Evolutionary conservation across 2,113 vertebrate genomes (phyloP).

Genomic region (Callospermophilus lateralis): DNA sequence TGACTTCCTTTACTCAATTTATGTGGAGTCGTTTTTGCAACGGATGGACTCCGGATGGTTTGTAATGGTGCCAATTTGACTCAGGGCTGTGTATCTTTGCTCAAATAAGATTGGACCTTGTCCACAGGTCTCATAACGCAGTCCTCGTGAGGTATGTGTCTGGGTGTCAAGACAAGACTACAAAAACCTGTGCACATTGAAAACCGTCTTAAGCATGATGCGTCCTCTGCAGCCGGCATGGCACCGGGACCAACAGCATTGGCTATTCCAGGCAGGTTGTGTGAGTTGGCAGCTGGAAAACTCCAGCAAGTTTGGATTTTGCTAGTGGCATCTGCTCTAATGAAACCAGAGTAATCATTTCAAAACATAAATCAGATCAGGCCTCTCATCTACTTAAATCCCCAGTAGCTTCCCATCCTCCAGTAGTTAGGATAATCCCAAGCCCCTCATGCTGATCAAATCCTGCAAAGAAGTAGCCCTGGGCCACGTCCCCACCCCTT

Average conservation of each 20-base stretch:
- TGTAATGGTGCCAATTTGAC: conserved; percentile 2
- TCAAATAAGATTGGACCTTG: background rate
- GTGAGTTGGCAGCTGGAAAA: conserved; percentile 31
- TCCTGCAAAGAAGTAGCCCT: background rate
- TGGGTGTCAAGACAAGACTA: background rate
- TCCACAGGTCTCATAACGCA: conserved; percentile 47
- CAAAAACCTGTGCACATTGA: background rate
- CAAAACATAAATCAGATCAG: conserved; percentile 30
- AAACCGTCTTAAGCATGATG: background rate
- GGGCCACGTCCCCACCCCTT: rapidly evolving
- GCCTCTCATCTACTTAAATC: background rate
- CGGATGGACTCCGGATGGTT: background rate
- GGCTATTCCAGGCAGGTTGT: background rate
- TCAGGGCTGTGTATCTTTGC: conserved; percentile 27
- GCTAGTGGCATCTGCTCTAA: conserved; percentile 64
- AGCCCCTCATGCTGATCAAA: background rate
- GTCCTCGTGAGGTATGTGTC: background rate
- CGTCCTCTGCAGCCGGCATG: background rate
- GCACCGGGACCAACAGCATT: background rate
- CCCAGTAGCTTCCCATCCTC: background rate
- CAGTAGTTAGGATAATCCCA: background rate
- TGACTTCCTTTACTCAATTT: conserved; percentile 35
- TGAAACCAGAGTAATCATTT: background rate
- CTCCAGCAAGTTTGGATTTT: conserved; percentile 50
- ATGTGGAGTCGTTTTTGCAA: conserved; percentile 28